Evolutionary conservation across 2,113 vertebrate species (phyloP).

Genomic region (Manacus vitellinus): DNA sequence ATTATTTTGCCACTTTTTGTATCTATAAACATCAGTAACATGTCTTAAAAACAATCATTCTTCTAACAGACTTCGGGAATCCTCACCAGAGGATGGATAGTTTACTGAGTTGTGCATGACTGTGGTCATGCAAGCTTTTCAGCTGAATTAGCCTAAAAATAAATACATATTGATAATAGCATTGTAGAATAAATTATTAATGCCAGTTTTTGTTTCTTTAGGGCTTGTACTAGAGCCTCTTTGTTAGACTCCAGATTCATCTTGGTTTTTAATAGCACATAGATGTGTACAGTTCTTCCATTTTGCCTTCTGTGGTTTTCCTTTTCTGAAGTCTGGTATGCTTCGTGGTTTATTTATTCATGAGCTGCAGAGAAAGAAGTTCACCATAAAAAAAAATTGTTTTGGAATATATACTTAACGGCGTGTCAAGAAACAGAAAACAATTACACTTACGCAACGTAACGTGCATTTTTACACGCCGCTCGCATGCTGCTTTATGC

Average conservation of each 20-base stretch:
- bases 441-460: neutral
- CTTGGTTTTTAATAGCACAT: neutral
- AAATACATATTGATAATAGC: neutral
- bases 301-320: slow-evolving; percentile 41
- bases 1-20: neutral
- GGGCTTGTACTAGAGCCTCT: neutral
- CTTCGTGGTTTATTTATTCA: slow-evolving; percentile 3
- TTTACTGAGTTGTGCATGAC: neutral
- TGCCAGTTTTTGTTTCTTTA: neutral
- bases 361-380: neutral
- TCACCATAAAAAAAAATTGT: neutral
- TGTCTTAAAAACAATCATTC: neutral
- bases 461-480: neutral
- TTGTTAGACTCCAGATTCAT: neutral
- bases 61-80: neutral
- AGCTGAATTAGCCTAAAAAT: neutral
- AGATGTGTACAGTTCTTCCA: neutral
- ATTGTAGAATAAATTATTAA: neutral
- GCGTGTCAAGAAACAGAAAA: neutral
- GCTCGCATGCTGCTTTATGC: neutral
- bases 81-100: neutral
- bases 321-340: neutral
- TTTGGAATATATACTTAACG: neutral
- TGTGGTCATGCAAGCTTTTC: neutral
- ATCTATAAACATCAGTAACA: neutral